Percentiles rank a stretch among this genome's conserved stretches.
These are phyloP conservation scores for Haemorhous mexicanus DNA, from an alignment of 2,113 vertebrate species.

Conservation along the genomic window DNA sequence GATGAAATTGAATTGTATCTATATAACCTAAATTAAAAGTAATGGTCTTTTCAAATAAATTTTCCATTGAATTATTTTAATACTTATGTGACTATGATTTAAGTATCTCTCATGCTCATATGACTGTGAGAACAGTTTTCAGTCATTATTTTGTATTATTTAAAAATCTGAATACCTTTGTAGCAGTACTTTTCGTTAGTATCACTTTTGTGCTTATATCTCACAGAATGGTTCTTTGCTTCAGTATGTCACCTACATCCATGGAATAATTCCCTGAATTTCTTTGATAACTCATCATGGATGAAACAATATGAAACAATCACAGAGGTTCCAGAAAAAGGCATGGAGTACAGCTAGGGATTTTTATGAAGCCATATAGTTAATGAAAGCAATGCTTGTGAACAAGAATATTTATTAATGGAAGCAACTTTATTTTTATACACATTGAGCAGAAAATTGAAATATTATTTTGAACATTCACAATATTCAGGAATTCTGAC, in stretches of 20 bases:
- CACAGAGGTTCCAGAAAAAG: background rate
- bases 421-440: background rate
- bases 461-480: background rate
- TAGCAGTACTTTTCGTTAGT: slow-evolving; percentile 21
- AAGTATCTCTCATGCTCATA: background rate
- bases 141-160: background rate
- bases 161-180: background rate
- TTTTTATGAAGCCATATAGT: background rate
- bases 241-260: background rate
- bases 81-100: background rate
- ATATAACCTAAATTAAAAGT: background rate
- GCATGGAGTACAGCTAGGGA: background rate
- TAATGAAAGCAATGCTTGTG: background rate
- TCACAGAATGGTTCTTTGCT: slow-evolving; percentile 20
- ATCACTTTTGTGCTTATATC: slow-evolving; percentile 1
- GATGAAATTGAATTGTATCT: background rate
- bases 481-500: background rate
- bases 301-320: background rate
- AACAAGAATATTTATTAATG: slow-evolving; percentile 6
- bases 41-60: background rate
- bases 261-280: background rate
- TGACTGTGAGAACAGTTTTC: background rate
- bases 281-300: background rate
- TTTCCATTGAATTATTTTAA: background rate
- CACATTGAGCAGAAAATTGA: background rate